Percentiles rank a stretch among this genome's conserved stretches.
Evolutionary conservation across 2,888 invertebrate species (phyloP).

Genomic region (Lutraria lutraria): DNA sequence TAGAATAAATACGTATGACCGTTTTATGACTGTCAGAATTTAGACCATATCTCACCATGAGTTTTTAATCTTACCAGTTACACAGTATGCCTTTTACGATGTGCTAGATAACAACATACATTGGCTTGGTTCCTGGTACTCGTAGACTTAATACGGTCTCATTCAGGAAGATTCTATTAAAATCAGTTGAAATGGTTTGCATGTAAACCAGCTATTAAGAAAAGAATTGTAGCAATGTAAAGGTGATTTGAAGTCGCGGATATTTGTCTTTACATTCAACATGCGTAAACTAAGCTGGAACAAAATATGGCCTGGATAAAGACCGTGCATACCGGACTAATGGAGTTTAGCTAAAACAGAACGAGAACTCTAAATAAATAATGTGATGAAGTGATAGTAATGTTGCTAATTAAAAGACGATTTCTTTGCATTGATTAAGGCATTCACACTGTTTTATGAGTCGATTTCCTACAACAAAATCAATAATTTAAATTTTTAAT

Average conservation of each 20-base stretch:
- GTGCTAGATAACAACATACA: too few relatives aligned
- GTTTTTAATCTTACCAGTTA: too few relatives aligned
- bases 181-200: too few relatives aligned
- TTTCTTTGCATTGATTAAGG: neutral
- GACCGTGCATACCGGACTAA: neutral
- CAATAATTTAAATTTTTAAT: slow-evolving; percentile 23
- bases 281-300: neutral
- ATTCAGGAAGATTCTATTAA: too few relatives aligned
- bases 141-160: too few relatives aligned
- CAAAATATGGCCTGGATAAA: neutral
- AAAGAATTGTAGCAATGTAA: neutral
- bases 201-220: too few relatives aligned
- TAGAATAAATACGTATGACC: too few relatives aligned
- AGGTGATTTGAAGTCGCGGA: neutral
- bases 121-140: too few relatives aligned
- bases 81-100: too few relatives aligned
- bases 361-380: neutral
- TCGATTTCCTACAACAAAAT: neutral
- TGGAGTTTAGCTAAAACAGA: neutral
- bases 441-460: slow-evolving; percentile 4
- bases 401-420: neutral
- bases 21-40: too few relatives aligned
- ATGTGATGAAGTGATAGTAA: neutral
- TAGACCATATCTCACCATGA: too few relatives aligned
- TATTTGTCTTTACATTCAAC: neutral